Evolutionary conservation across 2,113 vertebrate genomes (phyloP), one percentile per base, ranked within the genome.

Genomic region (Eulemur macaco): DNA sequence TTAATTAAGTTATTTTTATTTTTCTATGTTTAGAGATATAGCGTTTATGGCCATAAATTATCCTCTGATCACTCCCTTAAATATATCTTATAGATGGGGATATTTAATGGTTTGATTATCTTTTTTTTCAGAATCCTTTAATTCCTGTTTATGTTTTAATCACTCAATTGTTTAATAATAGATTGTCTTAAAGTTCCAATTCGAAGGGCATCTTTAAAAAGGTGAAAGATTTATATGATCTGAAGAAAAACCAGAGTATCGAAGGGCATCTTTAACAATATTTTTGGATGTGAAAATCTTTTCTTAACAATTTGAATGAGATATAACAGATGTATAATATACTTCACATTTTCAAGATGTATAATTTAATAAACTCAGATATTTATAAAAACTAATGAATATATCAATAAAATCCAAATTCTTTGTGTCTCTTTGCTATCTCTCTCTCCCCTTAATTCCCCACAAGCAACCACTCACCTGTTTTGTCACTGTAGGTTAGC

Each of bases 91-190:
- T 68, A 86, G 58, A 56, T 84, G 31, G 34, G 34, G 13, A 29
- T 87, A 91, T 29, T 86, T 68, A 69, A 27, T 91, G 60, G 29
- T 45, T 91, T 83, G 56, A 82, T 58, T 88, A 83, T 76, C 31
- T 42, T 56, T 27, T 89, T 85, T 60, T 58, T 58, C 60, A 66
- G 23, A 84, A 73, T 71, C 63, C 21, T 95, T 50, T 52, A 52
- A 91, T 89, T 91, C 29, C 9, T 69, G 11, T 78, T 97, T 71
- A 58, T 39, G 4, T 71, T 73, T 96, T 64, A 84, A 69, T 93
- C 39, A 94, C 6, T 69, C 29, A 39, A 34, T 80, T 87, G 11
- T 82, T 83, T 77, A 69, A 73, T 64, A 69, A 69, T 37, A 95
- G 7, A 21, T 78, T 86, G n/a, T 11, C 87, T 83, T 96, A 71